phyloP scores from a whole-genome alignment of 2,888 invertebrate genomes.

The Rhingia rostrata region DNA sequence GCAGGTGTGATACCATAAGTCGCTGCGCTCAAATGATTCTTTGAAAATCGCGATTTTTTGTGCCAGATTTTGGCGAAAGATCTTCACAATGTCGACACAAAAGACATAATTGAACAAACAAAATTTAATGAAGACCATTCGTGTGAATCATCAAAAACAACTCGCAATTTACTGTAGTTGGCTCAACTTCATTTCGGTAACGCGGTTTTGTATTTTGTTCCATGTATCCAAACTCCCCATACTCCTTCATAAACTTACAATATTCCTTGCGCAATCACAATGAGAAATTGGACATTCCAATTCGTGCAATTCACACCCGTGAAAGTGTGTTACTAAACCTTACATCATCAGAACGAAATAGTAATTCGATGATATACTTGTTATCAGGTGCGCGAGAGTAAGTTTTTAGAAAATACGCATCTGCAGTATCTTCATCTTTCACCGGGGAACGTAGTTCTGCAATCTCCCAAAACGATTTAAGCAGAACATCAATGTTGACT shows the following conservation, averaged over 20 bases:
- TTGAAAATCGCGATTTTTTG: too few relatives aligned
- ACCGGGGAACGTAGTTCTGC: neutral
- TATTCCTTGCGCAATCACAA: neutral
- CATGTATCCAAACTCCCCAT: conserved; percentile 18
- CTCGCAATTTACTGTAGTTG: conserved; percentile 26
- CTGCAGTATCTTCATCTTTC: neutral
- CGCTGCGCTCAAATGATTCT: too few relatives aligned
- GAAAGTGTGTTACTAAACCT: conserved; percentile 10
- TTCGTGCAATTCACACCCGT: conserved; percentile 4
- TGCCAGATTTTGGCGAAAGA: too few relatives aligned
- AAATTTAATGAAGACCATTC: too few relatives aligned
- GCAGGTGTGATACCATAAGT: too few relatives aligned
- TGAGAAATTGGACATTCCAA: conserved; percentile 21
- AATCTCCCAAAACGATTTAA: conserved; percentile 22
- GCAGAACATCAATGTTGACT: conserved; percentile 7
- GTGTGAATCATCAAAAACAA: conserved; percentile 10
- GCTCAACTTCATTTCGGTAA: conserved; percentile 21
- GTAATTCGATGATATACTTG: conserved; percentile 28
- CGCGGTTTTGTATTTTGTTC: too few relatives aligned
- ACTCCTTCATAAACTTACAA: conserved; percentile 11
- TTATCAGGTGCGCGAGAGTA: conserved; percentile 30
- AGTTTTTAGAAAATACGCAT: conserved; percentile 1
- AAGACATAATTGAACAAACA: too few relatives aligned
- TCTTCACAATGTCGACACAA: too few relatives aligned
- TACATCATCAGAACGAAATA: neutral